Conservation (phyloP, 2,888 invertebrate species). For the Spodoptera exigua region DNA sequence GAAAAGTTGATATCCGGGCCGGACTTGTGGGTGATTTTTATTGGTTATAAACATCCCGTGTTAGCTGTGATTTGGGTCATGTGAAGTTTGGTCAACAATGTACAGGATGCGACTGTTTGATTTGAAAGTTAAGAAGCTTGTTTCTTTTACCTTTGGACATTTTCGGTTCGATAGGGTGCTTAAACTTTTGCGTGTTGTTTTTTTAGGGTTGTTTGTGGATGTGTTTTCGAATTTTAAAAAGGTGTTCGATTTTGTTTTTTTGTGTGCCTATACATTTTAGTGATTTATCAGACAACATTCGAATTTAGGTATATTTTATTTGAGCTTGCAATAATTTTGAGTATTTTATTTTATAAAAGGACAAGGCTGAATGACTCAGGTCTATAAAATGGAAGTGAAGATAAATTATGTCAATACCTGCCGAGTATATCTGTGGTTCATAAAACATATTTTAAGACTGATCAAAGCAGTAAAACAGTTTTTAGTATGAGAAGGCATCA, state of each 20-base stretch:
- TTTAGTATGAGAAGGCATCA: too few species aligned
- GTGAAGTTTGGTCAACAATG: constrained; percentile 80
- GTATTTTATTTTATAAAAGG: too few species aligned
- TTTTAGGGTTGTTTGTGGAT: constrained; percentile 5
- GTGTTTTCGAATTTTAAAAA: constrained; percentile 11
- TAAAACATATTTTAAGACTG: too few species aligned
- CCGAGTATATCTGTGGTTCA: too few species aligned
- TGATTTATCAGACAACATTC: too few species aligned
- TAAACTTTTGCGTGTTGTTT: constrained; percentile 17
- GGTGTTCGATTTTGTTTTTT: background rate
- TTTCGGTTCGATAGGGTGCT: constrained; percentile 43
- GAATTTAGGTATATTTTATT: too few species aligned
- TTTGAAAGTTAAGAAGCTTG: constrained; percentile 66
- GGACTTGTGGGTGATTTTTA: constrained; percentile 86
- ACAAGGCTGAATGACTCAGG: too few species aligned
- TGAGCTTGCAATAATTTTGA: too few species aligned
- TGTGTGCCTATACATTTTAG: too few species aligned
- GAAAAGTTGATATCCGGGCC: constrained; percentile 85
- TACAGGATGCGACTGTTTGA: constrained; percentile 70
- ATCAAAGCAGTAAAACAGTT: too few species aligned
- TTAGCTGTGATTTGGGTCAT: constrained; percentile 77
- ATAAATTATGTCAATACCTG: too few species aligned
- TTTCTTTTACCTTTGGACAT: constrained; percentile 52
- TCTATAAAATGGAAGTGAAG: too few species aligned
- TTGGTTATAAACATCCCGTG: constrained; percentile 80